Base-by-base conservation (phyloP, 2,113 vertebrate genomes). In the Epinephelus cyanopodus region DNA sequence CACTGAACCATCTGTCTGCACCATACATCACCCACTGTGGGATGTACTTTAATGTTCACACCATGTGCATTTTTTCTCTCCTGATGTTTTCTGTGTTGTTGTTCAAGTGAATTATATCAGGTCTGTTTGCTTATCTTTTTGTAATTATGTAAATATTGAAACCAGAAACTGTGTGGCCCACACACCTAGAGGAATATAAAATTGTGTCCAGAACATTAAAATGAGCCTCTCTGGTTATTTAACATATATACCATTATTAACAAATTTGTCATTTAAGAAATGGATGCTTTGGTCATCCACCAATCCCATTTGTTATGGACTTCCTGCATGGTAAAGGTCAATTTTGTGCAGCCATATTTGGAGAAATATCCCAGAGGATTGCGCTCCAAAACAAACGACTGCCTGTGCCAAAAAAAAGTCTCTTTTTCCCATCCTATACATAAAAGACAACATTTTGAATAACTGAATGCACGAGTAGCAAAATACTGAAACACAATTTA, bases 1-100 rank as follows among this genome's bases (percentile, higher is more conserved):
- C 45, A 47, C 45, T 64, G 5, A 86, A 21, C 66, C 78, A 86
- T 89, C 81, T 84, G 83, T 84, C 73, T 69, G 45, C 68, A 57
- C 14, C 19, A 18, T 66, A 21, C 47, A 2, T 81, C 61, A 70
- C 19, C 5, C 15, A 17, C 33, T 42, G 61, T 37, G 33, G 33
- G 33, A 37, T 37, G 33, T 74, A 23, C 42, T 45, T 9, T 45
- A 12, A 68, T 74, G 17, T 18, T 74, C 67, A 52, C 39, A 65
- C 10, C 39, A 33, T 19, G n/a, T 23, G 8, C 11, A 25, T n/a
- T 72, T 63, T 42, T 47, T 27, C 10, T 25, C 3, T 4, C 21
- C 42, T 58, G 6, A 74, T 64, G 27, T 50, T 48, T 3, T 67
- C 29, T 61, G 5, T 75, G 21, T 25, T 83, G 18, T 42, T 74